Conservation (phyloP, 2,797 vertebrate genomes). For the Artibeus jamaicensis region DNA sequence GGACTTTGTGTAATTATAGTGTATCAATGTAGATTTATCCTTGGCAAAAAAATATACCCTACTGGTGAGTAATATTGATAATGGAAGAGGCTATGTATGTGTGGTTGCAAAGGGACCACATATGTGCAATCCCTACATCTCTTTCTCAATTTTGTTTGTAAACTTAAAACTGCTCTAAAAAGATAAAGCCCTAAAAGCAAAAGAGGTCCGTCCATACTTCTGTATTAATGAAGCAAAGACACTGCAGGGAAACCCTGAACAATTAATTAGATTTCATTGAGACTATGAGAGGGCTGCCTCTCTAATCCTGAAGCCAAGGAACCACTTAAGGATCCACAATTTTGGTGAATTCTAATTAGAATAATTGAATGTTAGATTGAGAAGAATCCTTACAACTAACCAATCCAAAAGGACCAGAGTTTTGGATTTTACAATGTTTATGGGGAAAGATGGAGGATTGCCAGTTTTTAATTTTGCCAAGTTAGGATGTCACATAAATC, state of each 20-base stretch:
- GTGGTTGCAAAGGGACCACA: background rate
- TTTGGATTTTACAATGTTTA: background rate
- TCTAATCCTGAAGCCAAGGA: background rate
- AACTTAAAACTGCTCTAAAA: background rate
- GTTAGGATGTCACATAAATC: background rate
- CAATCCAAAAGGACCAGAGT: background rate
- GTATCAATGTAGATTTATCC: background rate
- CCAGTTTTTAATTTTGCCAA: background rate
- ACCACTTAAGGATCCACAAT: background rate
- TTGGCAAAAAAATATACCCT: background rate
- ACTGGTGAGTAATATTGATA: background rate
- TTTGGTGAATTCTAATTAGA: conserved; percentile 1
- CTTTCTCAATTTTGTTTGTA: background rate
- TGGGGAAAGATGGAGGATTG: background rate
- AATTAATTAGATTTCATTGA: background rate
- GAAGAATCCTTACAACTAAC: conserved; percentile 30
- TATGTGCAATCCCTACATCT: background rate
- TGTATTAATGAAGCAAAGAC: background rate
- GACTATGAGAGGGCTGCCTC: background rate
- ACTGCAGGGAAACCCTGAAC: background rate
- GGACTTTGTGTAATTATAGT: background rate
- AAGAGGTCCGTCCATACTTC: background rate
- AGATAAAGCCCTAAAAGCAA: background rate
- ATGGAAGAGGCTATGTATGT: background rate
- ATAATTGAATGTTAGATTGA: background rate